Base-by-base conservation (phyloP, 2,888 invertebrate species). In the Hypselothyrea guttata region DNA sequence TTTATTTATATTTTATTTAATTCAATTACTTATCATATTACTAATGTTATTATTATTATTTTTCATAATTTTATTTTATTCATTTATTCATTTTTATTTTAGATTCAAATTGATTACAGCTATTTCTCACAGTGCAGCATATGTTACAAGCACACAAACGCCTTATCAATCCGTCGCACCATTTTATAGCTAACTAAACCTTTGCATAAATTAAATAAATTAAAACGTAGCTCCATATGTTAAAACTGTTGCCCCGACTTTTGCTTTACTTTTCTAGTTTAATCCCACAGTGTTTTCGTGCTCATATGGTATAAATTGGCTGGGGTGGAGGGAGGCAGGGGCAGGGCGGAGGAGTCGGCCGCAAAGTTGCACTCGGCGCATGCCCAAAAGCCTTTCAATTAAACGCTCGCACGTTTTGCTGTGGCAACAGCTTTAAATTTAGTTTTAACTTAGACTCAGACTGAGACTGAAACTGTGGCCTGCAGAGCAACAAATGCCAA, bases 341-440 rank as follows among this genome's bases (percentile, higher is more conserved):
- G 22, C 22, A 22, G 22, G 22, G 22, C 5, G 22, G 3, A 22
- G 22, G 22, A 5, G 22, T 22, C 5, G 5, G 22, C 22, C 22
- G 5, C 22, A 22, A 22, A 22, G 22, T 22, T 22, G 22, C 22
- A 22, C 22, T 22, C 22, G 22, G 22, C 22, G 22, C 65, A 70
- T 65, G 68, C 66, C 72, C 72, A 72, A 78, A 71, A 78, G 82
- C 64, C 72, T 71, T 71, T 75, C 71, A 78, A 78, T 70, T 73
- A 68, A 86, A 67, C 59, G 59, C 62, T 58, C 40, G 71, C 81
- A 84, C 78, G 82, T 72, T 84, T 75, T 72, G 69, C 31, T 56
- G 44, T 18, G 13, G 48, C 28, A n/a, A 54, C 13, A 55, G 31
- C 37, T 42, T 33, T 33, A 59, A 42, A 44, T 18, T 18, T 18